These are phyloP conservation scores for Melikaiella ostensackeni DNA, from an alignment of 2,888 invertebrate genomes.

Conservation along the genomic window DNA sequence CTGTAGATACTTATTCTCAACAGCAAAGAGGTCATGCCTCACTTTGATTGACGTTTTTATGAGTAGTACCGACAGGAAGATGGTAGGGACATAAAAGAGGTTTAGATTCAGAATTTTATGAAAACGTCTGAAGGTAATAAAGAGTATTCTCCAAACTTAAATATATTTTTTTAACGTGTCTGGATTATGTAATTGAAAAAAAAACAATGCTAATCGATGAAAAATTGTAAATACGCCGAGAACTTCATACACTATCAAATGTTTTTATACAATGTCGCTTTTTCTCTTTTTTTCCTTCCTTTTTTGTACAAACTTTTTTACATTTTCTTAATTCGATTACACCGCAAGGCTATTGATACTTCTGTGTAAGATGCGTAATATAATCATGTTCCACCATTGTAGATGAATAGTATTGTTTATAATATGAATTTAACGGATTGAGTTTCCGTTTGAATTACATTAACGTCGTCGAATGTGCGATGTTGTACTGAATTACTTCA, in stretches of 20 bases:
- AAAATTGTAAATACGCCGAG: conserved; percentile 68
- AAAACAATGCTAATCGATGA: neutral
- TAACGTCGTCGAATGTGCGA: neutral
- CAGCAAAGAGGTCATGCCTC: too few species aligned
- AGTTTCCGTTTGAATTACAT: conserved; percentile 1
- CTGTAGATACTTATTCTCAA: too few species aligned
- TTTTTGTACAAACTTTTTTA: conserved; percentile 77
- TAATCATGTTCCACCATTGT: conserved; percentile 66
- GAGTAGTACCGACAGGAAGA: too few species aligned
- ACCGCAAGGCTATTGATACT: conserved; percentile 49
- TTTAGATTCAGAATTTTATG: neutral
- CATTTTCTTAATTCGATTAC: conserved; percentile 65
- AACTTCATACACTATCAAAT: conserved; percentile 66
- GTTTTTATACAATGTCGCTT: conserved; percentile 68
- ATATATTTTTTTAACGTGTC: conserved; percentile 12
- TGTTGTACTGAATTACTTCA: neutral
- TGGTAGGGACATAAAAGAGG: too few species aligned
- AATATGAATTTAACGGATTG: conserved; percentile 22
- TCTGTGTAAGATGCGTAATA: conserved; percentile 65
- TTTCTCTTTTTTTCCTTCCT: conserved; percentile 72
- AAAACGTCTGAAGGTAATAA: neutral
- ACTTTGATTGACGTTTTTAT: too few species aligned
- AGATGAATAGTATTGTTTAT: conserved; percentile 56
- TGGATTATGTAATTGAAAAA: conserved; percentile 24
- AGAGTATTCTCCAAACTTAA: neutral